Percentiles rank a stretch among this genome's conserved stretches.
These are phyloP conservation scores for Achroia grisella DNA, from an alignment of 1,140 invertebrate genomes.

Conservation along the genomic window DNA sequence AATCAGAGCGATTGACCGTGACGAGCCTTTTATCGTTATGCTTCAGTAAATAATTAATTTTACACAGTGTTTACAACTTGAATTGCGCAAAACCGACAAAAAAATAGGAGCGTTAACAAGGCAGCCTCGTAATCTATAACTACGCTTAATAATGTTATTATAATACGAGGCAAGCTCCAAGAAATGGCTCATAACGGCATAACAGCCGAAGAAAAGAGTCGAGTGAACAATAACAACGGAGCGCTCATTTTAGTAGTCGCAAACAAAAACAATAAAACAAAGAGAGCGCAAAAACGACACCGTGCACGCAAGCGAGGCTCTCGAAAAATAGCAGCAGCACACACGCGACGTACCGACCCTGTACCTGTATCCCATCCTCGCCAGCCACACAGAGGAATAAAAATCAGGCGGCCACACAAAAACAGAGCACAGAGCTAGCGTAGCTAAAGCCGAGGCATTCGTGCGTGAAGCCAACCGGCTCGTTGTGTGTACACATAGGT, in stretches of 20 bases:
- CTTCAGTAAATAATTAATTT: constrained; percentile 1
- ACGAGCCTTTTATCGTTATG: constrained; percentile 14
- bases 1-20: constrained; percentile 20
- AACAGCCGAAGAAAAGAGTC: constrained; percentile 26
- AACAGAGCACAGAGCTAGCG: constrained; percentile 19
- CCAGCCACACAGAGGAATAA: constrained; percentile 20
- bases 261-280: constrained; percentile 56
- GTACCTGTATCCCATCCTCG: constrained; percentile 16
- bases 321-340: constrained; percentile 45
- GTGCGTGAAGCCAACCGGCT: constrained; percentile 41
- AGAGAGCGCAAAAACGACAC: constrained; percentile 48
- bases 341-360: constrained; percentile 31
- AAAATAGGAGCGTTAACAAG: constrained; percentile 44
- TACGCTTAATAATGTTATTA: constrained; percentile 36
- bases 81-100: constrained; percentile 13
- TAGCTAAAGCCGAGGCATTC: constrained; percentile 44
- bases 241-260: constrained; percentile 44
- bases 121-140: constrained; percentile 32
- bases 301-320: constrained; percentile 39
- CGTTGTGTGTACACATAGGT: constrained; percentile 26
- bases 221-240: constrained; percentile 48
- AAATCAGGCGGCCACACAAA: constrained; percentile 36
- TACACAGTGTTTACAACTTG: too few species aligned
- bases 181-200: constrained; percentile 25
- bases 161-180: constrained; percentile 26